Evolutionary conservation across 2,888 invertebrate species (phyloP).

Genomic region (Clitarchus hookeri): DNA sequence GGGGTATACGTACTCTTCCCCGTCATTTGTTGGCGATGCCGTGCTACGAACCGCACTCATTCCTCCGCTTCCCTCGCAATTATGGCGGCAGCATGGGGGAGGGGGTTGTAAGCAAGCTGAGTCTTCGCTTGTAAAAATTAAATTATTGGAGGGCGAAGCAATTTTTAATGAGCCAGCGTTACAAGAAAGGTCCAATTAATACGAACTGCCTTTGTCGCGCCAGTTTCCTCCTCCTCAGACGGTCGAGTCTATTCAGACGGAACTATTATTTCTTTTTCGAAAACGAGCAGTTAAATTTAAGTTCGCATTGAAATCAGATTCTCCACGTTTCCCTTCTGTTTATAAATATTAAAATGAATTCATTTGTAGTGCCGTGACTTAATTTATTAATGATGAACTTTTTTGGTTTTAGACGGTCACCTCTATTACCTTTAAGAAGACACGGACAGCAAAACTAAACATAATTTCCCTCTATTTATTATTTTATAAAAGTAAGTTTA

Average conservation of each 20-base stretch:
- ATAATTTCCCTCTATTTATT: no score
- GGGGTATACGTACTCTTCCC: not conserved
- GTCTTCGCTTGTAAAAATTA: not conserved
- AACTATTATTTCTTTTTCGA: not conserved
- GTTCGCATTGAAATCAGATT: no score
- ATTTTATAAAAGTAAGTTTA: no score
- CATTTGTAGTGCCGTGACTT: no score
- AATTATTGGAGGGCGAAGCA: not conserved
- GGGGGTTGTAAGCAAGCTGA: not conserved
- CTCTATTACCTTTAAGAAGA: no score
- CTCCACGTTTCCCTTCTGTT: no score
- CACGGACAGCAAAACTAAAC: no score
- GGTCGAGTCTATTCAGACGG: not conserved
- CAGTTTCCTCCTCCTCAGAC: not conserved
- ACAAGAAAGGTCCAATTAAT: not conserved
- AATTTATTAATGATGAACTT: no score
- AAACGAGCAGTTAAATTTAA: not conserved
- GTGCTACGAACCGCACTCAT: not conserved
- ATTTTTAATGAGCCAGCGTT: not conserved
- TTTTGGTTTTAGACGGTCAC: no score
- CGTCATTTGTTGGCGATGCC: conserved; percentile 6
- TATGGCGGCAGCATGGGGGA: no score
- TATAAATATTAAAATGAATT: no score
- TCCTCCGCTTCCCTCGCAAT: not conserved
- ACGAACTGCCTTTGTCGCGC: not conserved